Percentiles rank a stretch among this genome's conserved stretches.
These are phyloP conservation scores for Drosophila arawakana DNA, from an alignment of 1,140 invertebrate species.

Conservation along the genomic window DNA sequence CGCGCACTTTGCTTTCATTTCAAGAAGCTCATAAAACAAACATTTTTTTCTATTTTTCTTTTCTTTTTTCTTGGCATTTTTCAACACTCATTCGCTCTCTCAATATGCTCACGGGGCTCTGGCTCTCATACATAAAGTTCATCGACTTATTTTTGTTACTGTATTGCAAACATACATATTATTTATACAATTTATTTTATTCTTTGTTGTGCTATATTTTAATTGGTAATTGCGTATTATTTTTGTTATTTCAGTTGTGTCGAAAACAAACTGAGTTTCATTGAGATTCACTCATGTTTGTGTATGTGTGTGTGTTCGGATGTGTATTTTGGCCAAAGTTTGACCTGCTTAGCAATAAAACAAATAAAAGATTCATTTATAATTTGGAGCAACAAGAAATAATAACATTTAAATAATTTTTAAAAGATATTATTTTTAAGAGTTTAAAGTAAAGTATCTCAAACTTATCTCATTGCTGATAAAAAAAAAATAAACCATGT, in stretches of 20 bases:
- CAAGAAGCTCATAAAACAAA: constrained; percentile 39
- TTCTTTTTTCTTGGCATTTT: constrained; percentile 16
- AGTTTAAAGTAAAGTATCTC: no score
- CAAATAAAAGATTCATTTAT: no score
- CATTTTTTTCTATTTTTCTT: neutral
- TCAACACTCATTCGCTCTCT: constrained; percentile 35
- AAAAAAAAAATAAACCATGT: neutral
- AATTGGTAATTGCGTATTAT: constrained; percentile 2
- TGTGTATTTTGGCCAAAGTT: constrained; percentile 13
- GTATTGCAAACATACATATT: constrained; percentile 16
- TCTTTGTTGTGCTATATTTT: neutral
- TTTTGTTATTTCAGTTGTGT: constrained; percentile 8
- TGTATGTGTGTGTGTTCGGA: neutral
- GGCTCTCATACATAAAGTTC: constrained; percentile 24
- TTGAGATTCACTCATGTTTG: neutral
- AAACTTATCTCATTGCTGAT: neutral
- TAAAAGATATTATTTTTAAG: constrained; percentile 7
- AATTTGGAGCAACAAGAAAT: neutral
- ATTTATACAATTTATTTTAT: neutral
- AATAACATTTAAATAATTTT: neutral
- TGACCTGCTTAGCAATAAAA: neutral
- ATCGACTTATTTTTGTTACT: constrained; percentile 23
- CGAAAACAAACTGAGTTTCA: neutral
- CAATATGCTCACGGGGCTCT: neutral
- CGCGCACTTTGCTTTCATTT: constrained; percentile 57